Base-by-base conservation (phyloP, 1,140 invertebrate species). In the Cotesia vestalis region DNA sequence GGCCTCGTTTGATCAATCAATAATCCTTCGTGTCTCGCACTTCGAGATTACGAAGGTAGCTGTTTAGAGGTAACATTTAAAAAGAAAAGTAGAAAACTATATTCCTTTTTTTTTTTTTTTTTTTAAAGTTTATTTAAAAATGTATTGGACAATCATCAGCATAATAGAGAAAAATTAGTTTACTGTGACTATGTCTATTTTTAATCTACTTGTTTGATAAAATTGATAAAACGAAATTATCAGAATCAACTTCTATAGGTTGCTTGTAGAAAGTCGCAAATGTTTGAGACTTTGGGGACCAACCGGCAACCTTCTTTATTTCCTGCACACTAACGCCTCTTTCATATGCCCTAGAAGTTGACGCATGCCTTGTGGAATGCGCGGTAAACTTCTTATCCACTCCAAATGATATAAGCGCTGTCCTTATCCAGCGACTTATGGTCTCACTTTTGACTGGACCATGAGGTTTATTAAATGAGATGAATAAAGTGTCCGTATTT, bases 201-300 rank as follows among this genome's bases (percentile, higher is more conserved):
- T 40, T 40, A 40, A 4, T 2, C 38, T 40, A 40, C 9, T 40
- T 40, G 4, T 40, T 40, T 3, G 38, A 40, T 4, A 71, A 64
- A 52, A 71, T 34, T 17, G 61, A 34, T 36, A 55, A 11, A 17
- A 14, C 70, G 6, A 72, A 72, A 2, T 55, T 51, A 38, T 66
- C 34, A 14, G 17, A 17, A 27, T 3, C 46, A 35, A 52, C 51
- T 14, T 60, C 40, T 9, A 80, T 51, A 9, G 75, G 73, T 53
- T 72, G 59, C 6, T 76, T 68, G 73, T 77, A 80, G 17, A 78
- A 80, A 14, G 60, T 75, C 11, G 74, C 76, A 75, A 79, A 79
- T 2, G 64, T 66, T 38, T 72, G 55, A n/a, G 76, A 77, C 51
- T 69, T 73, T 8, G 20, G 36, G n/a, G 77, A 74, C 77, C 78